Conservation (phyloP, 2,797 vertebrate species). For the Sternarchorhynchus goeldii region DNA sequence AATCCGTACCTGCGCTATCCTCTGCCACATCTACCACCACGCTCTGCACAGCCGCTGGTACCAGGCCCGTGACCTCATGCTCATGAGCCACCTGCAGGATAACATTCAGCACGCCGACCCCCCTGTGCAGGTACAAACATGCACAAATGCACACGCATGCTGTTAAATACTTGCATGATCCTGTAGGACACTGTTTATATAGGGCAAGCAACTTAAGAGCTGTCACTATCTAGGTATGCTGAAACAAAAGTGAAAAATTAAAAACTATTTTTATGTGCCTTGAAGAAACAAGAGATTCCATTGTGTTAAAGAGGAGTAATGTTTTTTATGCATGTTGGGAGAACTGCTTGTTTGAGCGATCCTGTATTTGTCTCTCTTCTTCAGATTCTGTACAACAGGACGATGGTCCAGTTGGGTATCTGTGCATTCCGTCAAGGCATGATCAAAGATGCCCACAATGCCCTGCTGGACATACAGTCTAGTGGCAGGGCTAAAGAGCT, state of each 20-base stretch:
- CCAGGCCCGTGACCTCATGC: conserved; percentile 91
- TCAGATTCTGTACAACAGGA: conserved; percentile 92
- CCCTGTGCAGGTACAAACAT: conserved; percentile 81
- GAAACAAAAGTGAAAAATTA: no score
- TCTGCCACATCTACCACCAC: conserved; percentile 94
- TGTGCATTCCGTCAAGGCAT: conserved; percentile 92
- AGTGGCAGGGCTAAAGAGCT: conserved; percentile 92
- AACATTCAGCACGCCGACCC: conserved; percentile 94
- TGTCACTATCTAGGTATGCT: no score
- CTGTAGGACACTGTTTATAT: no score
- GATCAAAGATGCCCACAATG: conserved; percentile 93
- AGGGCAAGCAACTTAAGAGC: no score
- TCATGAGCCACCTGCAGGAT: conserved; percentile 96
- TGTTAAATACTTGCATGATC: no score
- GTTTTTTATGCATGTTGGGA: no score
- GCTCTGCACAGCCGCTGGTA: conserved; percentile 92
- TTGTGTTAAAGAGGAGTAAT: neutral
- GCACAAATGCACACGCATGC: neutral
- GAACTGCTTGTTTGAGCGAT: neutral
- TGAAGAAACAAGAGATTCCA: no score
- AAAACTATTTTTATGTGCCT: no score
- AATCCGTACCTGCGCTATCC: conserved; percentile 91
- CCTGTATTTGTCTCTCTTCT: neutral
- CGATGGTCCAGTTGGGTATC: conserved; percentile 93
- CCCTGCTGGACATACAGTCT: conserved; percentile 90